A percentile compares a stretch with the other conserved stretches of the same genome.
These are phyloP conservation scores for Macquaria ambigua DNA, from an alignment of 2,113 vertebrate species.

Conservation along the genomic window DNA sequence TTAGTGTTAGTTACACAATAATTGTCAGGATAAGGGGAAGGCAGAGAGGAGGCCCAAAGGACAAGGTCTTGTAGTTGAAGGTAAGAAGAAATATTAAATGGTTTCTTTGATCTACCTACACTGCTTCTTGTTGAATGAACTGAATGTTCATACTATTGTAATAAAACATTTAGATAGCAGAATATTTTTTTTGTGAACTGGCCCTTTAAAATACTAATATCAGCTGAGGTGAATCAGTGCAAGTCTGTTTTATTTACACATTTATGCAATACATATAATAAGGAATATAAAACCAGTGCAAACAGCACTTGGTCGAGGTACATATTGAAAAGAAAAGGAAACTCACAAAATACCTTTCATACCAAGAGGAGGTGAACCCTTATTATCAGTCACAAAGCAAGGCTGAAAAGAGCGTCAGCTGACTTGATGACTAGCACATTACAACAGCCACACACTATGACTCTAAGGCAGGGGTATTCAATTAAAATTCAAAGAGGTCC, in stretches of 20 bases:
- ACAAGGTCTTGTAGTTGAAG: conserved; percentile 38
- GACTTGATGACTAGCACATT: neutral
- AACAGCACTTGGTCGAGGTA: neutral
- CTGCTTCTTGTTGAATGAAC: conserved; percentile 34
- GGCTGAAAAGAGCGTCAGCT: neutral
- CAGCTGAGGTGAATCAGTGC: neutral
- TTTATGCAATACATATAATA: neutral
- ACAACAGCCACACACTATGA: neutral
- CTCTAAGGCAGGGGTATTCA: neutral
- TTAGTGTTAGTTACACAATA: conserved; percentile 71
- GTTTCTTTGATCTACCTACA: conserved; percentile 54
- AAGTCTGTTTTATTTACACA: conserved; percentile 1
- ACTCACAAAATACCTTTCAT: neutral
- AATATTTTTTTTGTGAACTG: neutral
- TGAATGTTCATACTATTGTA: neutral
- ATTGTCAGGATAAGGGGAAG: conserved; percentile 58
- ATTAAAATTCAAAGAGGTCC: too few relatives aligned
- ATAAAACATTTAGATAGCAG: neutral
- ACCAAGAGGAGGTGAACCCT: neutral
- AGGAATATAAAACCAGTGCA: neutral
- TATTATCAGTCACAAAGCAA: neutral
- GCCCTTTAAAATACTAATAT: conserved; percentile 13
- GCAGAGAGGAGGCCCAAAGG: conserved; percentile 49
- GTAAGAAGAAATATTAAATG: conserved; percentile 45
- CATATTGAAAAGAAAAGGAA: neutral